These are phyloP conservation scores for Zoanthus gigantus DNA, from an alignment of 92 coral and sea anemone species.

Conservation along the genomic window DNA sequence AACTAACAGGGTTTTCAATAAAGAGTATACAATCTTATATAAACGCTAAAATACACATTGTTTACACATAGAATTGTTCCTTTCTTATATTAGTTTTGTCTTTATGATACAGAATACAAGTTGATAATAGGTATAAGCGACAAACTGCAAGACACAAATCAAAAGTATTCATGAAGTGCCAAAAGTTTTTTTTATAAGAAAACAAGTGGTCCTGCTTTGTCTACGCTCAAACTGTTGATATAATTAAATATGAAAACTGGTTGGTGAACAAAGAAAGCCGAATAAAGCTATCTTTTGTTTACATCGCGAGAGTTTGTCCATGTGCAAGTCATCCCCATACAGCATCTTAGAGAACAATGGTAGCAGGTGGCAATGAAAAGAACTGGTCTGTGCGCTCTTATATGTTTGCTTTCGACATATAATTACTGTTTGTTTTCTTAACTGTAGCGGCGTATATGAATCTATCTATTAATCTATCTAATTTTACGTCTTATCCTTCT, in stretches of 20 bases:
- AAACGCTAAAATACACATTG: not conserved
- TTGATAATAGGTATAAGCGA: conserved; percentile 2
- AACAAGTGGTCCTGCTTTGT: conserved; percentile 28
- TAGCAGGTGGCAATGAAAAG: conserved; percentile 27
- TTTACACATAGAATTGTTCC: not conserved
- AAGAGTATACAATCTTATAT: not conserved
- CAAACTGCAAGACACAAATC: conserved; percentile 14
- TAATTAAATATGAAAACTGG: conserved; percentile 48
- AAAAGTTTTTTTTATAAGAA: conserved; percentile 23
- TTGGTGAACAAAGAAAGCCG: conserved; percentile 31
- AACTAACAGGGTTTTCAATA: not conserved
- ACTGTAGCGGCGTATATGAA: conserved; percentile 21
- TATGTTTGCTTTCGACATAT: conserved; percentile 28
- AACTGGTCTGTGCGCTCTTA: conserved; percentile 1
- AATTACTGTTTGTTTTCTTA: conserved; percentile 19
- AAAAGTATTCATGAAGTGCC: not conserved
- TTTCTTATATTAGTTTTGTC: not conserved
- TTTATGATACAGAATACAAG: conserved; percentile 2
- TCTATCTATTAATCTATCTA: not conserved
- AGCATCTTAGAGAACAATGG: conserved; percentile 26
- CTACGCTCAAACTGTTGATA: conserved; percentile 13
- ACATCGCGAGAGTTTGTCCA: conserved; percentile 45
- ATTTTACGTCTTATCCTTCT: too few relatives aligned
- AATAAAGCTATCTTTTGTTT: conserved; percentile 33
- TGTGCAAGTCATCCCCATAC: conserved; percentile 29